Conservation (phyloP, 1,140 invertebrate genomes). For the Drosophila hydei region DNA sequence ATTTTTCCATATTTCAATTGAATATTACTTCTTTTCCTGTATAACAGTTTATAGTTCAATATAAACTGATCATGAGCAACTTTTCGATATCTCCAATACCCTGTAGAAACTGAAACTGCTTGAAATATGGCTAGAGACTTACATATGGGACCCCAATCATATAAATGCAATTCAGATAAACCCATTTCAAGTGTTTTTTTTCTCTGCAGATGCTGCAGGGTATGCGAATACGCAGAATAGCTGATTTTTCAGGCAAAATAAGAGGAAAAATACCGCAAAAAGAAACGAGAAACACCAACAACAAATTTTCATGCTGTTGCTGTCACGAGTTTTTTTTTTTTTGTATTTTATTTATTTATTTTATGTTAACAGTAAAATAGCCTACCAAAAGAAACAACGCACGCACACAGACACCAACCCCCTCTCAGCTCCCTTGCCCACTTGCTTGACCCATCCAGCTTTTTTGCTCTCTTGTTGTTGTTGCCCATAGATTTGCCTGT, state of each 20-base stretch:
- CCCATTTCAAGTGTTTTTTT: too few species aligned
- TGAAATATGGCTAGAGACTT: too few species aligned
- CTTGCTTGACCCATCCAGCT: not conserved
- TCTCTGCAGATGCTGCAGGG: constrained; percentile 24
- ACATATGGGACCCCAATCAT: too few species aligned
- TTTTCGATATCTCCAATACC: too few species aligned
- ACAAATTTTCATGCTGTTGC: constrained; percentile 35
- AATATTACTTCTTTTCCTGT: too few species aligned
- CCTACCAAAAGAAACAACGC: not conserved
- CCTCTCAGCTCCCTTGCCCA: not conserved
- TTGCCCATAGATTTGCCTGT: constrained; percentile 43
- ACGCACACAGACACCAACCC: not conserved
- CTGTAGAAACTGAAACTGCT: too few species aligned
- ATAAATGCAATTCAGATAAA: too few species aligned
- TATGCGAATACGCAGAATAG: constrained; percentile 6
- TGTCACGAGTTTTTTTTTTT: constrained; percentile 43
- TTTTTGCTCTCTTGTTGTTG: constrained; percentile 28
- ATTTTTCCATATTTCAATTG: too few species aligned
- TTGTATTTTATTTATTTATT: constrained; percentile 64
- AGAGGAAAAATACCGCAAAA: constrained; percentile 12
- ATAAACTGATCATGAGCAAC: too few species aligned
- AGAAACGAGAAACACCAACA: constrained; percentile 17
- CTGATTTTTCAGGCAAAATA: constrained; percentile 26
- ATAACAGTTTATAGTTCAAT: too few species aligned
- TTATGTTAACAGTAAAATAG: constrained; percentile 59